Conservation (phyloP, 2,797 vertebrate genomes). For the Diglossa cyanea region DNA sequence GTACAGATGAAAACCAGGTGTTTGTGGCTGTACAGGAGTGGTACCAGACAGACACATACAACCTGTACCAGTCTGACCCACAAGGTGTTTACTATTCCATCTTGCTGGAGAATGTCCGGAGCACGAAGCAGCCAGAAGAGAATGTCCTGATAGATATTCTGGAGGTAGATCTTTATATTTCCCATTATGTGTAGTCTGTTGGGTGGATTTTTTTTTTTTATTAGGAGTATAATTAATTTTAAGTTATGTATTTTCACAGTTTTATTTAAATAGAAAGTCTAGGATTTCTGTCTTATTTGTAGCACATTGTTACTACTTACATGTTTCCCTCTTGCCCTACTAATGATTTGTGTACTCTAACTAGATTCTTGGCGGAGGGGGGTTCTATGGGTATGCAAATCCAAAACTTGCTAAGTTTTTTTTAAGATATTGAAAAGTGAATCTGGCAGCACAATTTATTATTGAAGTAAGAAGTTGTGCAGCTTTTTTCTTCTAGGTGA, state of each 20-base stretch:
- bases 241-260: background rate
- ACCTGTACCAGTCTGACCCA: conserved; percentile 92
- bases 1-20: conserved; percentile 93
- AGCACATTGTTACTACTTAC: background rate
- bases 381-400: background rate
- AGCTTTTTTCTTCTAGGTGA: background rate
- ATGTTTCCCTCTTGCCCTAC: background rate
- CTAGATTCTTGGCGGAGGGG: background rate
- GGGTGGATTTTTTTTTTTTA: background rate
- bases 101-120: conserved; percentile 89
- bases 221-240: background rate
- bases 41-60: conserved; percentile 94
- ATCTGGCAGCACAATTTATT: background rate
- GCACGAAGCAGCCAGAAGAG: conserved; percentile 92
- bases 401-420: background rate
- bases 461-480: background rate
- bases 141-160: conserved; percentile 91
- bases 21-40: conserved; percentile 95
- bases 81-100: conserved; percentile 88
- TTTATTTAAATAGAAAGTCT: background rate
- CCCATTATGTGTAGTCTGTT: background rate
- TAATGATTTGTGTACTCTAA: background rate
- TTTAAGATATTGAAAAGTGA: background rate
- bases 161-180: conserved; percentile 78
- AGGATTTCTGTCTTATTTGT: background rate